These are phyloP conservation scores for Chloroceryle aenea DNA, from an alignment of 2,113 vertebrate genomes.

Conservation along the genomic window DNA sequence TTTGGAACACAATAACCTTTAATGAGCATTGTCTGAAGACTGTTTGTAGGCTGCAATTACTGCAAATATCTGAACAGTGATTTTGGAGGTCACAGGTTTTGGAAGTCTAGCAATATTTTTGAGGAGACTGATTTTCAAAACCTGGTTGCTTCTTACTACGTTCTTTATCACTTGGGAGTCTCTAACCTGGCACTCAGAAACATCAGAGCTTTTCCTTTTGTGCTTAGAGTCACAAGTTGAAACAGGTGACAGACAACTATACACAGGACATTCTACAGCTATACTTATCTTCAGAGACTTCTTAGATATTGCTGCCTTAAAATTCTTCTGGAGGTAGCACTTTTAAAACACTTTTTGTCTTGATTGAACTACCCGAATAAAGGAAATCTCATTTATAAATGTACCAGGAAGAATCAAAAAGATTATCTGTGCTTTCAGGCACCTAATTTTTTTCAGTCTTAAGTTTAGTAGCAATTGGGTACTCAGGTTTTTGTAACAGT, in stretches of 20 bases:
- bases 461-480: not conserved
- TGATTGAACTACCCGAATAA: not conserved
- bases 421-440: not conserved
- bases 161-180: not conserved
- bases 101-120: not conserved
- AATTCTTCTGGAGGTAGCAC: not conserved
- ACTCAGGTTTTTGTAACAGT: not conserved
- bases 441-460: not conserved
- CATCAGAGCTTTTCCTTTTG: not conserved
- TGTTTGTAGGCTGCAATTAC: not conserved
- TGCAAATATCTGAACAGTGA: not conserved
- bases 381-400: not conserved
- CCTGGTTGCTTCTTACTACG: not conserved
- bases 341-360: not conserved
- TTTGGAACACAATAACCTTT: not conserved
- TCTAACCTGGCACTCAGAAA: not conserved
- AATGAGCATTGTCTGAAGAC: not conserved
- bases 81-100: not conserved
- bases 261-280: not conserved
- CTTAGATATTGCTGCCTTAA: not conserved
- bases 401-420: not conserved
- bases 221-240: not conserved
- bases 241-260: not conserved
- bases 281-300: not conserved
- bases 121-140: not conserved